These are phyloP conservation scores for Spilogale gracilis DNA, from an alignment of 2,113 vertebrate species.

Conservation along the genomic window DNA sequence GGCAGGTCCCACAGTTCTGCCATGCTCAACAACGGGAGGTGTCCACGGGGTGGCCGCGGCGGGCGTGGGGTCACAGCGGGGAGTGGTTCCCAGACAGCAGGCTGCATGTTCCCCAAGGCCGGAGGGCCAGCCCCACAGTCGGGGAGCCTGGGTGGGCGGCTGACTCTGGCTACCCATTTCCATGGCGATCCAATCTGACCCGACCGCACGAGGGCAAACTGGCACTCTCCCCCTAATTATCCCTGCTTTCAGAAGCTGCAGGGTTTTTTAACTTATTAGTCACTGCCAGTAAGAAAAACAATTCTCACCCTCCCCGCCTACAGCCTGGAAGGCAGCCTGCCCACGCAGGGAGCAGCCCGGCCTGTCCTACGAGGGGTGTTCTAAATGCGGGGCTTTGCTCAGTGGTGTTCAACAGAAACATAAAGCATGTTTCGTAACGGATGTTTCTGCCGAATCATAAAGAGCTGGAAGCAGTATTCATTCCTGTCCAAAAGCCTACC, in stretches of 20 bases:
- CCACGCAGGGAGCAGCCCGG: background rate
- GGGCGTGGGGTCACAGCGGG: background rate
- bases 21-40: rapidly evolving
- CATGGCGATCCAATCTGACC: conserved; percentile 37
- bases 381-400: background rate
- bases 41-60: background rate
- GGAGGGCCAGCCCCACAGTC: background rate
- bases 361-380: rapidly evolving
- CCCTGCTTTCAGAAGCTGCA: conserved; percentile 56
- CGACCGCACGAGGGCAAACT: conserved; percentile 8
- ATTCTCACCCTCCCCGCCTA: background rate
- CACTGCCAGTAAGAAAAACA: conserved; percentile 62
- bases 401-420: rapidly evolving
- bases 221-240: conserved; percentile 29
- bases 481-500: background rate
- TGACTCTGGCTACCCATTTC: background rate
- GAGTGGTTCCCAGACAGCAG: background rate
- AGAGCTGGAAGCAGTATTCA: background rate
- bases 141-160: background rate
- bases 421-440: background rate
- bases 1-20: rapidly evolving
- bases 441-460: background rate
- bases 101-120: background rate
- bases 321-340: background rate
- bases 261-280: background rate